These are phyloP conservation scores for Acrocephalus arundinaceus DNA, from an alignment of 2,113 vertebrate genomes.

Conservation along the genomic window DNA sequence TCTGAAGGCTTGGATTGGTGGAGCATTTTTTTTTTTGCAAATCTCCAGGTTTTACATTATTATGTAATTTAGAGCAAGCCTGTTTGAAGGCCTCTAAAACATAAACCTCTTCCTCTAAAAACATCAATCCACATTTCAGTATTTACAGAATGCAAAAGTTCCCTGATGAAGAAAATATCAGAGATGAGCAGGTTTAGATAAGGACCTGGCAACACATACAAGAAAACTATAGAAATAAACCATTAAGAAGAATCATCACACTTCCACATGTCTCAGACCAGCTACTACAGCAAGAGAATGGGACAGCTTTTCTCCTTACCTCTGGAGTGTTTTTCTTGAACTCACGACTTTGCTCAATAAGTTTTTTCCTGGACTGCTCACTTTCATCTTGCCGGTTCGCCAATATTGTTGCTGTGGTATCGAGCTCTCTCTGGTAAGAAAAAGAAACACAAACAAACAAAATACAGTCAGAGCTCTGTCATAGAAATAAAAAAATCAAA, in stretches of 20 bases:
- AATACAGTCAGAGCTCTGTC: background rate
- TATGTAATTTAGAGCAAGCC: background rate
- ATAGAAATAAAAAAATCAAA: background rate
- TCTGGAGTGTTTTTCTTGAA: constrained; percentile 99
- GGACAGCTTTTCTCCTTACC: constrained; percentile 75
- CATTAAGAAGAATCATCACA: background rate
- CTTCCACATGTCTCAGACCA: background rate
- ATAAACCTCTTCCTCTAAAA: background rate
- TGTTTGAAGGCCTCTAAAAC: background rate
- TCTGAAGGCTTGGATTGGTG: background rate
- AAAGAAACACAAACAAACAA: background rate
- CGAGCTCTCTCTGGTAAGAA: constrained; percentile 91
- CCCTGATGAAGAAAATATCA: background rate
- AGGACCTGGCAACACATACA: background rate
- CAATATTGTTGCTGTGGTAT: constrained; percentile 94
- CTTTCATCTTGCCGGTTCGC: constrained; percentile 99
- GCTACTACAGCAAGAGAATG: background rate
- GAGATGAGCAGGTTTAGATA: background rate
- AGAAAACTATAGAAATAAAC: background rate
- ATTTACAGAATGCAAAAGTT: background rate
- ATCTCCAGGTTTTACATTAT: background rate
- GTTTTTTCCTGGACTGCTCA: constrained; percentile 96
- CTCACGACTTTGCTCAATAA: constrained; percentile 98
- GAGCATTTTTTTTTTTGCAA: background rate
- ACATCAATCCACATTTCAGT: background rate